Conservation (phyloP, 2,113 vertebrate genomes). For the Parotia lawesii region DNA sequence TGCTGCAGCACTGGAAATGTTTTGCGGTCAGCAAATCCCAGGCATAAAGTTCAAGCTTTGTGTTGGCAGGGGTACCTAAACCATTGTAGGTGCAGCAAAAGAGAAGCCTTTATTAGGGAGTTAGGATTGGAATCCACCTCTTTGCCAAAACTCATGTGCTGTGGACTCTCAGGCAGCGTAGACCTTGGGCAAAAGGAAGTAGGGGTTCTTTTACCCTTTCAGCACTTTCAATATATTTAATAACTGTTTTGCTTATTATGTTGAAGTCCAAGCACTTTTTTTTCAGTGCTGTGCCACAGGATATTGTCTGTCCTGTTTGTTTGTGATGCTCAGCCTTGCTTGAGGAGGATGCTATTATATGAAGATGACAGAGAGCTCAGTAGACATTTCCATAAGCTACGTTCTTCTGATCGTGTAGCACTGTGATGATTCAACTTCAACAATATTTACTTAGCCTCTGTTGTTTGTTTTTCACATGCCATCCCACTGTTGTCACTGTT, state of each 20-base stretch:
- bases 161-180: background rate
- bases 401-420: slow-evolving; percentile 35
- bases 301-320: slow-evolving; percentile 38
- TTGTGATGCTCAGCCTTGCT: slow-evolving; percentile 17
- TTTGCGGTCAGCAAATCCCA: background rate
- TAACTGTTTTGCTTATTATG: slow-evolving; percentile 30
- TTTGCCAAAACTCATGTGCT: background rate
- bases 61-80: background rate
- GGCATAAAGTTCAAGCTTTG: background rate
- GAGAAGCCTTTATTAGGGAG: background rate
- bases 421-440: slow-evolving; percentile 36
- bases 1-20: background rate
- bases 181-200: slow-evolving; percentile 3
- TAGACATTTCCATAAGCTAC: slow-evolving; percentile 54
- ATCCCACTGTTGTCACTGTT: slow-evolving; percentile 34
- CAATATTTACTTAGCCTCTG: slow-evolving; percentile 41
- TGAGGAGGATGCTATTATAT: slow-evolving; percentile 44
- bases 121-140: background rate
- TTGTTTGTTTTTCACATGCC: slow-evolving; percentile 57
- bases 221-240: slow-evolving; percentile 33
- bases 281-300: background rate
- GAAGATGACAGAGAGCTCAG: slow-evolving; percentile 51
- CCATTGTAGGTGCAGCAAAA: background rate
- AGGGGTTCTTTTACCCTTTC: background rate
- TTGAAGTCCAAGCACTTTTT: slow-evolving; percentile 19